Conservation (phyloP, 2,113 vertebrate genomes). For the Pseudonaja textilis region DNA sequence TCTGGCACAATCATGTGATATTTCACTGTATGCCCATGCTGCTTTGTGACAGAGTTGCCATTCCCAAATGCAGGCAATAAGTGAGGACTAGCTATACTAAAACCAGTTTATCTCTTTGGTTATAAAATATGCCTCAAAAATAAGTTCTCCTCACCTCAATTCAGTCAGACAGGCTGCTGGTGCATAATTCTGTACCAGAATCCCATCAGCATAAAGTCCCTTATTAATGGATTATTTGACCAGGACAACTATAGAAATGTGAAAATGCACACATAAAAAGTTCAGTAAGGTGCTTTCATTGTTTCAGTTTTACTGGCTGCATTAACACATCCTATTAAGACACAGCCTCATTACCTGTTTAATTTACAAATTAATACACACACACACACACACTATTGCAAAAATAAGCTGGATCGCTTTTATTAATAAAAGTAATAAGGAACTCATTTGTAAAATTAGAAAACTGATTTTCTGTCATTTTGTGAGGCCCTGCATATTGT, state of each 20-base stretch:
- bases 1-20: background rate
- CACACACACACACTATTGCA: background rate
- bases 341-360: background rate
- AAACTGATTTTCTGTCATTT: background rate
- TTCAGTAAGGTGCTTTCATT: background rate
- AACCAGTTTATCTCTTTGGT: background rate
- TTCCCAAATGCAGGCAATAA: background rate
- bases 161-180: slow-evolving; percentile 64
- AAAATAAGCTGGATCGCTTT: background rate
- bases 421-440: background rate
- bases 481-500: background rate
- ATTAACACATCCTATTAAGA: background rate
- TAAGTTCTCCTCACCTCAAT: slow-evolving; percentile 57
- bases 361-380: background rate
- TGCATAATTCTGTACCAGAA: slow-evolving; percentile 56
- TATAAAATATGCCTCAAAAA: slow-evolving; percentile 63
- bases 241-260: slow-evolving; percentile 39
- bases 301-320: background rate
- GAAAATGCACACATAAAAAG: background rate
- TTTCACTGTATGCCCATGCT: background rate
- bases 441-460: background rate
- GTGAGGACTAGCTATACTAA: background rate
- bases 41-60: background rate
- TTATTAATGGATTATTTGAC: slow-evolving; percentile 56
- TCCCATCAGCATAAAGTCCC: slow-evolving; percentile 53